These are phyloP conservation scores for Dendrolimus kikuchii DNA, from an alignment of 1,140 invertebrate species.

Conservation along the genomic window DNA sequence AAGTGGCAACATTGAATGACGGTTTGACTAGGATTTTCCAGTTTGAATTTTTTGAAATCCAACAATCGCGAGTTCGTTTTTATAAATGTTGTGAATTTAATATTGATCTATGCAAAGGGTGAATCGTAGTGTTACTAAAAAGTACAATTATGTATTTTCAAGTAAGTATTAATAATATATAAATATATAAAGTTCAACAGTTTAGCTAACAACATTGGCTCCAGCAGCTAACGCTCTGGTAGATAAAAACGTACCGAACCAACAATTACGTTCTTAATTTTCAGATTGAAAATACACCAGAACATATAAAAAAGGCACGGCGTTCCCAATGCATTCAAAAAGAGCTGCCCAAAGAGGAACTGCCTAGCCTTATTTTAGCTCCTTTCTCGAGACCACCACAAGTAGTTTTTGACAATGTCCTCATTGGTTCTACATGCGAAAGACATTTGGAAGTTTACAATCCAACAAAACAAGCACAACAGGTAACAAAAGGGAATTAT, in stretches of 20 bases:
- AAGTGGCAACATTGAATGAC: too few relatives aligned
- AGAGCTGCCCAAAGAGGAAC: conserved; percentile 46
- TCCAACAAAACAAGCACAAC: conserved; percentile 69
- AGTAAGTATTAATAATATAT: conserved; percentile 20
- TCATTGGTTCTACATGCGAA: conserved; percentile 67
- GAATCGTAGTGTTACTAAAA: neutral
- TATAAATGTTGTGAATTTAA: neutral
- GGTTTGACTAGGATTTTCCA: neutral
- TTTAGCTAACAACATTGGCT: too few relatives aligned
- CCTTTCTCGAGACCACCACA: conserved; percentile 76
- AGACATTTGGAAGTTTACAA: conserved; percentile 74
- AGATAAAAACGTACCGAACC: too few relatives aligned
- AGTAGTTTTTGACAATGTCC: conserved; percentile 77
- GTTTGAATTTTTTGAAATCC: conserved; percentile 7
- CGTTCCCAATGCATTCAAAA: conserved; percentile 23
- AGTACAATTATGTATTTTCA: conserved; percentile 40
- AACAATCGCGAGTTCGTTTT: conserved; percentile 5
- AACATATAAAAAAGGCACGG: conserved; percentile 43
- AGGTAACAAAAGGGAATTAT: conserved; percentile 54
- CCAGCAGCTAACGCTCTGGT: too few relatives aligned
- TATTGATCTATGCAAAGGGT: conserved; percentile 1
- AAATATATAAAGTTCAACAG: too few relatives aligned
- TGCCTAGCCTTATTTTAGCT: conserved; percentile 68
- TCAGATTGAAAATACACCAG: conserved; percentile 66
- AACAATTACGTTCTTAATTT: conserved; percentile 9